Evolutionary conservation across 2,797 vertebrate genomes (phyloP).

Genomic region (Holocentrus rufus): DNA sequence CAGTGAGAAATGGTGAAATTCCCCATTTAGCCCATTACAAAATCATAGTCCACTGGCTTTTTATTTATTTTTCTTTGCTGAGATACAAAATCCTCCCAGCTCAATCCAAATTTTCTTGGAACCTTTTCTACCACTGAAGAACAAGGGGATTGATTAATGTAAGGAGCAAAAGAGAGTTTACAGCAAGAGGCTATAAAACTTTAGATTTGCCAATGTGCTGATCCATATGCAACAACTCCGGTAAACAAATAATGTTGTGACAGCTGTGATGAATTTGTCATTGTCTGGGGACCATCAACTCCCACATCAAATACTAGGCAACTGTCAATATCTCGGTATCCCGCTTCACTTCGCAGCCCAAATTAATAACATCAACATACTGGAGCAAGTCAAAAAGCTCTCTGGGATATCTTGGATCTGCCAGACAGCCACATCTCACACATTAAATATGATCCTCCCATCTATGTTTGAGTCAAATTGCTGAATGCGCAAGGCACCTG

Average conservation of each 20-base stretch:
- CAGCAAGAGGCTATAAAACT: background rate
- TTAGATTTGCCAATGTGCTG: constrained; percentile 25
- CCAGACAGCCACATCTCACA: background rate
- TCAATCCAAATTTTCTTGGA: background rate
- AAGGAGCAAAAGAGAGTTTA: background rate
- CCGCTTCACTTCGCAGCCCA: constrained; percentile 33
- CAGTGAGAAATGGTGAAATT: too few species aligned
- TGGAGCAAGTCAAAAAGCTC: constrained; percentile 35
- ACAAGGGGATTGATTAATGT: background rate
- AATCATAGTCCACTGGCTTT: too few species aligned
- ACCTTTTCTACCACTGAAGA: background rate
- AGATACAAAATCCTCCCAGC: too few species aligned
- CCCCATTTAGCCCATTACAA: too few species aligned
- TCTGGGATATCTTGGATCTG: constrained; percentile 16
- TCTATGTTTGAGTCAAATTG: constrained; percentile 7
- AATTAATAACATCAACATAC: constrained; percentile 42
- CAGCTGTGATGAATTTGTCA: constrained; percentile 52
- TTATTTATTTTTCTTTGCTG: too few species aligned
- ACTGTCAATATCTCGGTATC: constrained; percentile 35
- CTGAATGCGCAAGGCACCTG: constrained; percentile 29
- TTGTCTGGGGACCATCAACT: constrained; percentile 56
- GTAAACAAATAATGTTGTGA: constrained; percentile 42
- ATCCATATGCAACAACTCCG: constrained; percentile 30
- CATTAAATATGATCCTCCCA: background rate
- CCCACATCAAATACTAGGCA: constrained; percentile 54